phyloP scores from a whole-genome alignment of 2,888 invertebrate species.

The Drosophila histrio region DNA sequence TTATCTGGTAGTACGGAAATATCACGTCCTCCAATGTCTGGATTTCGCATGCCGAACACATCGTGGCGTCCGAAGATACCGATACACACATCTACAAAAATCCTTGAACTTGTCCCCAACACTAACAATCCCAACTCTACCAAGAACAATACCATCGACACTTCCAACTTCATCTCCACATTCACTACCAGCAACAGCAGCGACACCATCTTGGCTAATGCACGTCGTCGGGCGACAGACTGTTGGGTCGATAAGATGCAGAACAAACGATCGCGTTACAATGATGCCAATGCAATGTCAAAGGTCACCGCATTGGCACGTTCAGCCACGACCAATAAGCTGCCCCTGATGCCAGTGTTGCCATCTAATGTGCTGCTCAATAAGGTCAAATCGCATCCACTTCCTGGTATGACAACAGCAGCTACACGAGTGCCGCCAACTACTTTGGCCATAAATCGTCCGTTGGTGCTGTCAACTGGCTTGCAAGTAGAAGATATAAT shows the following conservation, averaged over 20 bases:
- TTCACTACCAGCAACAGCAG: neutral
- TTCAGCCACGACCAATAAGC: neutral
- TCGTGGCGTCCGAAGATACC: slow-evolving; percentile 2
- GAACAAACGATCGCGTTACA: slow-evolving; percentile 56
- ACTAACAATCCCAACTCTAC: too few relatives aligned
- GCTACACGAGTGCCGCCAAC: neutral
- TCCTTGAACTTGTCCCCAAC: neutral
- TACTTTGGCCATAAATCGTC: neutral
- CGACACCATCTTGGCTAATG: slow-evolving; percentile 55
- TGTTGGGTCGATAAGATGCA: slow-evolving; percentile 59
- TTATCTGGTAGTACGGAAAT: neutral
- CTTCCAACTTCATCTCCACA: neutral
- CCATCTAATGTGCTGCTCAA: neutral
- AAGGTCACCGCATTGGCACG: slow-evolving; percentile 14
- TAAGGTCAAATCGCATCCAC: neutral
- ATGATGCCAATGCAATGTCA: slow-evolving; percentile 27
- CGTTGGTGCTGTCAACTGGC: neutral
- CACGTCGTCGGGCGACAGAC: slow-evolving; percentile 63
- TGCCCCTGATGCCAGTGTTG: neutral
- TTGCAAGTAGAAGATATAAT: neutral
- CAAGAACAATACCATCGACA: too few relatives aligned
- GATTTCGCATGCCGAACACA: neutral
- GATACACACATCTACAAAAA: neutral
- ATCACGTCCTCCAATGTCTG: neutral
- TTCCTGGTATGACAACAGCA: neutral